These are phyloP conservation scores for Pangasius mekongensis DNA, from an alignment of 2,797 vertebrate species.

Conservation along the genomic window DNA sequence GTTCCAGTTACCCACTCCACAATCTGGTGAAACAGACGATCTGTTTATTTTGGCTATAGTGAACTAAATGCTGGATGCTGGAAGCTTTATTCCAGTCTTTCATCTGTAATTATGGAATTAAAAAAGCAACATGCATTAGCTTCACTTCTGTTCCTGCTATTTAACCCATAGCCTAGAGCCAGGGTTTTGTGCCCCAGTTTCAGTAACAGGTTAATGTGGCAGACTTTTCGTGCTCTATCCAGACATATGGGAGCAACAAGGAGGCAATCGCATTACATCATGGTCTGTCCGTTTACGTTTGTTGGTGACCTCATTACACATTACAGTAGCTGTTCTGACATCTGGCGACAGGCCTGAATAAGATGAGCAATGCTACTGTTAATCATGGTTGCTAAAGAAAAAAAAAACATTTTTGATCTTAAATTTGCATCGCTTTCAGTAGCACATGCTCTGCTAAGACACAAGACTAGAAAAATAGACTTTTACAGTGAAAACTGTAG, in stretches of 20 bases:
- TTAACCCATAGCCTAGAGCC: neutral
- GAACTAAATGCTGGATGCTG: slow-evolving; percentile 20
- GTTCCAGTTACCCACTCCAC: slow-evolving; percentile 8
- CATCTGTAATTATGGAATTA: slow-evolving; percentile 39
- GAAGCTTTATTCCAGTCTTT: slow-evolving; percentile 31
- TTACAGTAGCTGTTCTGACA: neutral
- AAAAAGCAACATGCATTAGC: slow-evolving; percentile 17
- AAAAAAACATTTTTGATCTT: no score
- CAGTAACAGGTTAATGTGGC: slow-evolving; percentile 33
- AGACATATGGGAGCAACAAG: slow-evolving; percentile 63
- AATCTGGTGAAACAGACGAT: slow-evolving; percentile 33
- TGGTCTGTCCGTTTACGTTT: neutral
- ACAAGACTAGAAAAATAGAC: neutral
- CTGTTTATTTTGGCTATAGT: slow-evolving; percentile 26
- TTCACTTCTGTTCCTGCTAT: neutral
- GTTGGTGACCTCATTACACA: neutral
- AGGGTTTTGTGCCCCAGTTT: neutral
- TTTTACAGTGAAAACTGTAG: neutral
- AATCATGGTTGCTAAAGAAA: no score
- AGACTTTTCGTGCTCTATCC: slow-evolving; percentile 65
- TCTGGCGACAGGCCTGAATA: no score
- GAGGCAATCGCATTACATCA: slow-evolving; percentile 16
- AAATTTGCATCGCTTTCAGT: no score
- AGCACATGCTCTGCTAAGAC: neutral
- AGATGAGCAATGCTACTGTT: no score